These are phyloP conservation scores for Habroteleia sp. DNA, from an alignment of 2,888 invertebrate species.

Conservation along the genomic window DNA sequence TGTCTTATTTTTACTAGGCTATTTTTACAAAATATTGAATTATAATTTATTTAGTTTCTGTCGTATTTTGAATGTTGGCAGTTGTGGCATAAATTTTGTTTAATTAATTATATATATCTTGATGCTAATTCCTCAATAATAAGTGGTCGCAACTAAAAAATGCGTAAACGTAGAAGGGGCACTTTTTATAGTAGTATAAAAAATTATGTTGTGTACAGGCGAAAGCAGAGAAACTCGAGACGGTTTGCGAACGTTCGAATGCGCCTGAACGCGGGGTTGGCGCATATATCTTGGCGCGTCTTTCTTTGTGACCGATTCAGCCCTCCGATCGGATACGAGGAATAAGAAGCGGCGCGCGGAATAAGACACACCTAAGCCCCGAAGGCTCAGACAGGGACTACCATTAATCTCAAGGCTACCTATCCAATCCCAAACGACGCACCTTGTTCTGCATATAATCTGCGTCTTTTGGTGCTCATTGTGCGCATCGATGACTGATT, in stretches of 20 bases:
- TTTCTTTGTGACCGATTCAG: conserved; percentile 58
- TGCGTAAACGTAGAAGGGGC: too few relatives aligned
- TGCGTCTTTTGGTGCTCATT: conserved; percentile 52
- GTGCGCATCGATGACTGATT: conserved; percentile 60
- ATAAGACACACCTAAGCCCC: conserved; percentile 72
- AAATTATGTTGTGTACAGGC: too few relatives aligned
- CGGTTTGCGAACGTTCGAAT: background rate
- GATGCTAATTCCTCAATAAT: too few relatives aligned
- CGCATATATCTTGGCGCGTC: conserved; percentile 21
- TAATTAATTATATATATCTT: too few relatives aligned
- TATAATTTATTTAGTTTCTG: too few relatives aligned
- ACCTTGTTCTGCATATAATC: conserved; percentile 61
- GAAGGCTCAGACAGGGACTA: conserved; percentile 71
- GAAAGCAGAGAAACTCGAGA: conserved; percentile 33
- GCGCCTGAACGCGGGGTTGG: conserved; percentile 11
- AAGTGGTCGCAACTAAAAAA: too few relatives aligned
- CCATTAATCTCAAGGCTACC: conserved; percentile 71
- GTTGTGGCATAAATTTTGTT: too few relatives aligned
- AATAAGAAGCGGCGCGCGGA: conserved; percentile 43
- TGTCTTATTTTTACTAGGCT: too few relatives aligned
- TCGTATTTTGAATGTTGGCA: too few relatives aligned
- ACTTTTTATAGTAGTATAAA: too few relatives aligned
- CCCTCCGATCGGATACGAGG: conserved; percentile 45
- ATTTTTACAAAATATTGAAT: too few relatives aligned
- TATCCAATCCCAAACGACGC: conserved; percentile 60